Conservation (phyloP, 2,113 vertebrate genomes). For the Neogobius melanostomus region DNA sequence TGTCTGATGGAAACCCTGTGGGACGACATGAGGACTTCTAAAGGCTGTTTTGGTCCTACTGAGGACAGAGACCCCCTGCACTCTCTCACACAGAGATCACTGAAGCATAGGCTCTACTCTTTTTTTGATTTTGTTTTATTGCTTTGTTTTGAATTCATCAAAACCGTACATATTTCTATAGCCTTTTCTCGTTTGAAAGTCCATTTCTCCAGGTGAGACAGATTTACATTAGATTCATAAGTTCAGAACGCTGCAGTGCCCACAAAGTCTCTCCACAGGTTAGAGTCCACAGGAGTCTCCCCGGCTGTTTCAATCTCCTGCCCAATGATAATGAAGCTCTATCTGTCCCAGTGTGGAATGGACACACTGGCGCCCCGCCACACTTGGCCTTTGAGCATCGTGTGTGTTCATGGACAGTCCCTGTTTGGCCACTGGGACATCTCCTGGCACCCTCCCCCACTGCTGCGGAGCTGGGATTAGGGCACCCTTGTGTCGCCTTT, state of each 20-base stretch:
- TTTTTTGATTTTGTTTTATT: neutral
- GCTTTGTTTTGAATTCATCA: neutral
- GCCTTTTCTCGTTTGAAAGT: constrained; percentile 13
- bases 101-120: constrained; percentile 14
- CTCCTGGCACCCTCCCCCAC: constrained; percentile 34
- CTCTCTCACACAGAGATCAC: constrained; percentile 8
- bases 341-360: constrained; percentile 65
- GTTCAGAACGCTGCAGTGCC: neutral
- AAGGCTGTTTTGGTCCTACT: constrained; percentile 13
- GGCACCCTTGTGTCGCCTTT: constrained; percentile 74
- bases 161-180: neutral
- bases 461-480: constrained; percentile 76
- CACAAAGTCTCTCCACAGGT: constrained; percentile 20
- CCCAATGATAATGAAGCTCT: constrained; percentile 73
- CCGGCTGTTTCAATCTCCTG: constrained; percentile 67
- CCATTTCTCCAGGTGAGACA: neutral
- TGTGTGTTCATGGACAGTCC: constrained; percentile 27
- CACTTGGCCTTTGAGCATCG: constrained; percentile 66
- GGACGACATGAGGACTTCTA: constrained; percentile 28
- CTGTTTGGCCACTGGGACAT: constrained; percentile 48
- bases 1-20: constrained; percentile 30
- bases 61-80: constrained; percentile 7
- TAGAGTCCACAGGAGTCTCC: constrained; percentile 38
- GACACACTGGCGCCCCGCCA: constrained; percentile 66
- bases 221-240: constrained; percentile 2